Conservation (phyloP, 37 sponge, comb jelly and placozoan species). For the Spongilla lacustris region DNA sequence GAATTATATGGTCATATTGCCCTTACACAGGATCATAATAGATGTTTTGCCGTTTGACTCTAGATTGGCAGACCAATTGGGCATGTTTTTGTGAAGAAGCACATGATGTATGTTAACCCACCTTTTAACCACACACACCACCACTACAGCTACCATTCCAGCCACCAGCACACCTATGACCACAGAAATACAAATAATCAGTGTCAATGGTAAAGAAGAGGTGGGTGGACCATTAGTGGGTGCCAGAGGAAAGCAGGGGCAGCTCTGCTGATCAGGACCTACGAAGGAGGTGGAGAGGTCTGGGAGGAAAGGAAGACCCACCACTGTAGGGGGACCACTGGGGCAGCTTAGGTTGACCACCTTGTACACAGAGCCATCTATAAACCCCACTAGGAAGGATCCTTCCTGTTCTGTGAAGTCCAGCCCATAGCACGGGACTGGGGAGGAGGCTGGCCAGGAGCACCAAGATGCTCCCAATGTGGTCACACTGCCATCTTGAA, state of each 20-base stretch:
- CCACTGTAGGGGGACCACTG: background rate
- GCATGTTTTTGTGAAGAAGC: too few relatives aligned
- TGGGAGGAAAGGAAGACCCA: background rate
- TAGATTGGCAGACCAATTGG: too few relatives aligned
- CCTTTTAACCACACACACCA: too few relatives aligned
- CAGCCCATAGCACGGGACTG: background rate
- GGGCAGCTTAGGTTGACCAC: background rate
- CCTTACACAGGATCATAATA: too few relatives aligned
- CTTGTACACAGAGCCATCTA: background rate
- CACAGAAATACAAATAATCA: too few relatives aligned
- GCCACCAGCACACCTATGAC: too few relatives aligned
- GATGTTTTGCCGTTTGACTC: background rate
- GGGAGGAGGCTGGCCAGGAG: background rate
- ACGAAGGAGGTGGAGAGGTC: background rate
- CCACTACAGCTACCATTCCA: too few relatives aligned
- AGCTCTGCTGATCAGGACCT: background rate
- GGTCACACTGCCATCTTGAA: background rate
- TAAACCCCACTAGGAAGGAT: background rate
- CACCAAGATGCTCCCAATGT: background rate
- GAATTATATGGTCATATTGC: too few relatives aligned
- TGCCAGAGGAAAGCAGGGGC: background rate
- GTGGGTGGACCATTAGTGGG: background rate
- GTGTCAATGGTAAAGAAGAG: background rate
- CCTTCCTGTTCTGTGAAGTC: background rate
- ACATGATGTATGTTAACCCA: too few relatives aligned